Conservation (phyloP, 2,113 vertebrate species). For the Machaerirhynchus nigripectus region DNA sequence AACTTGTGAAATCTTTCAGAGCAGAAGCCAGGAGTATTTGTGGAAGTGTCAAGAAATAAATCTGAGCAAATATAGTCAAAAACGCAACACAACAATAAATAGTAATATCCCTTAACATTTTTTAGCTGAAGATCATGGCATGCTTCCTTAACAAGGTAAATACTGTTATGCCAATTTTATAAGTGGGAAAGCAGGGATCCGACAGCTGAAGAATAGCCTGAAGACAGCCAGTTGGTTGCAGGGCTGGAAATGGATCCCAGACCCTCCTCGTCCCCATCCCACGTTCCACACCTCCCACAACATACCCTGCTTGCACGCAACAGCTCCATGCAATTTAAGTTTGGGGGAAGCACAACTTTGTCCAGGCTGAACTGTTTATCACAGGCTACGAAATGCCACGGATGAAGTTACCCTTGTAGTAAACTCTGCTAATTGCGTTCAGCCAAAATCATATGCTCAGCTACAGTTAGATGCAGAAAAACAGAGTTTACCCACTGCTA, state of each 20-base stretch:
- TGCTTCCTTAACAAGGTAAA: background rate
- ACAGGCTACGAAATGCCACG: background rate
- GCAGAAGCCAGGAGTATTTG: background rate
- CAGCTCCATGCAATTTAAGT: background rate
- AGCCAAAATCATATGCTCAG: background rate
- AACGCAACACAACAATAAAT: slow-evolving; percentile 2
- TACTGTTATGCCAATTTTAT: background rate
- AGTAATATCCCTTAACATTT: background rate
- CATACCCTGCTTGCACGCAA: background rate
- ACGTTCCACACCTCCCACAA: background rate
- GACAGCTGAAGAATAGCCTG: background rate
- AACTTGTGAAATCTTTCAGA: background rate
- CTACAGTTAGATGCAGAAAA: background rate
- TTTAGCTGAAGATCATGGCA: background rate
- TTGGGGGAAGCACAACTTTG: background rate
- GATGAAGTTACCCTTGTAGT: slow-evolving; percentile 4
- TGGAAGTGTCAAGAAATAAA: background rate
- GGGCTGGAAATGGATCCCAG: slow-evolving; percentile 23
- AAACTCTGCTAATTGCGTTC: slow-evolving; percentile 25
- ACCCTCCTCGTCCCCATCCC: background rate
- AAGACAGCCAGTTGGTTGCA: background rate
- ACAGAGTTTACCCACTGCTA: background rate
- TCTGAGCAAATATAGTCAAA: background rate
- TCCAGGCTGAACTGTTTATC: background rate
- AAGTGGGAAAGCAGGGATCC: background rate